These are phyloP conservation scores for human DNA, from an alignment of 2,113 vertebrate genomes.

Conservation along the genomic window DNA sequence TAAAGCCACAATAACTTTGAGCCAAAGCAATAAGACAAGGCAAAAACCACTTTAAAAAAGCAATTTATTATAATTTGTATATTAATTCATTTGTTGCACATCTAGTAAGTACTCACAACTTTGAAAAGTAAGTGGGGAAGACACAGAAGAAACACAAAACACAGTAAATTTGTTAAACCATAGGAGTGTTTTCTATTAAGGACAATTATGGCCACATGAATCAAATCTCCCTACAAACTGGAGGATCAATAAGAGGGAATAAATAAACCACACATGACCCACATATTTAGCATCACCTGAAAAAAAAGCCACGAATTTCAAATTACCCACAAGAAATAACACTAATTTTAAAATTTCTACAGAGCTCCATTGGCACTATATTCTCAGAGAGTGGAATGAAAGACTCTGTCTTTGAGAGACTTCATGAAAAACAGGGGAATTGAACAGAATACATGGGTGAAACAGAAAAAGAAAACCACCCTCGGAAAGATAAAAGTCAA, in stretches of 20 bases:
- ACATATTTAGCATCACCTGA: neutral
- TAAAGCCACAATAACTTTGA: neutral
- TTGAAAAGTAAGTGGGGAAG: conserved; percentile 3
- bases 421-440: neutral
- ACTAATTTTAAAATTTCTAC: neutral
- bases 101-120: neutral
- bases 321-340: neutral
- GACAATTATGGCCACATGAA: neutral
- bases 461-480: neutral
- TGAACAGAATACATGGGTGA: neutral
- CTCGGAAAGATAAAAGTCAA: neutral
- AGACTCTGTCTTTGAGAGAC: neutral
- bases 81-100: conserved; percentile 7
- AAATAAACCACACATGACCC: neutral
- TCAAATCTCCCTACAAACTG: neutral
- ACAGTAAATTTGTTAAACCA: neutral
- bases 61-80: neutral
- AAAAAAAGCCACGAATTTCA: conserved; percentile 1
- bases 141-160: conserved; percentile 30
- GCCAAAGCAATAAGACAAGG: neutral
- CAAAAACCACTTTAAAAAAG: neutral
- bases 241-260: neutral
- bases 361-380: neutral
- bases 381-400: neutral
- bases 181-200: neutral